Evolutionary conservation across 1,140 invertebrate species (phyloP).

Genomic region (Thaumatotibia leucotreta): DNA sequence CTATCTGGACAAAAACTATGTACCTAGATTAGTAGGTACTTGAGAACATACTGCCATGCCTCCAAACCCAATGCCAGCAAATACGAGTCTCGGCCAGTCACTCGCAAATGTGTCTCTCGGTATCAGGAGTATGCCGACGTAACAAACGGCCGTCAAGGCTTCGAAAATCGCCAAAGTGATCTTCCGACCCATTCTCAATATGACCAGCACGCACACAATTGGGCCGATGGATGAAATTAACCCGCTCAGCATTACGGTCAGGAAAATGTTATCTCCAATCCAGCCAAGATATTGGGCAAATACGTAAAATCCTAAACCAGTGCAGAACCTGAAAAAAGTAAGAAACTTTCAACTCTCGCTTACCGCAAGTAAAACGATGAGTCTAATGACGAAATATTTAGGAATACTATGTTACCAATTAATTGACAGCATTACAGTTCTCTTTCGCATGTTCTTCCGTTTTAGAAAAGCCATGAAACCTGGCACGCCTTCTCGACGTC

Average conservation of each 20-base stretch:
- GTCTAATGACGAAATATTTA: too few species aligned
- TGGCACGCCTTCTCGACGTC: conserved; percentile 25
- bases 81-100: conserved; percentile 59
- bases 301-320: conserved; percentile 84
- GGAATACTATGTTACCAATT: conserved; percentile 78
- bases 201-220: conserved; percentile 78
- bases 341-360: too few species aligned
- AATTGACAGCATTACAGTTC: conserved; percentile 82
- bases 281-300: conserved; percentile 84
- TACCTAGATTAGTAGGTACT: neutral
- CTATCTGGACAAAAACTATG: too few species aligned
- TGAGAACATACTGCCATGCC: conserved; percentile 63
- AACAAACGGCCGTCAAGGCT: conserved; percentile 77
- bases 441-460: conserved; percentile 80
- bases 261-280: conserved; percentile 82
- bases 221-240: conserved; percentile 81
- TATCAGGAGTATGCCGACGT: conserved; percentile 78
- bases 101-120: conserved; percentile 53
- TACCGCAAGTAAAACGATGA: too few species aligned
- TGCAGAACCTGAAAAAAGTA: conserved; percentile 78
- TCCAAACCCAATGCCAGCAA: conserved; percentile 60
- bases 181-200: conserved; percentile 80
- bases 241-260: conserved; percentile 82
- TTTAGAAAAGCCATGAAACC: conserved; percentile 47
- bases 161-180: conserved; percentile 80